Evolutionary conservation across 2,888 invertebrate genomes (phyloP), one percentile per base, ranked within the genome.

Genomic region (Callyntrura sp.): DNA sequence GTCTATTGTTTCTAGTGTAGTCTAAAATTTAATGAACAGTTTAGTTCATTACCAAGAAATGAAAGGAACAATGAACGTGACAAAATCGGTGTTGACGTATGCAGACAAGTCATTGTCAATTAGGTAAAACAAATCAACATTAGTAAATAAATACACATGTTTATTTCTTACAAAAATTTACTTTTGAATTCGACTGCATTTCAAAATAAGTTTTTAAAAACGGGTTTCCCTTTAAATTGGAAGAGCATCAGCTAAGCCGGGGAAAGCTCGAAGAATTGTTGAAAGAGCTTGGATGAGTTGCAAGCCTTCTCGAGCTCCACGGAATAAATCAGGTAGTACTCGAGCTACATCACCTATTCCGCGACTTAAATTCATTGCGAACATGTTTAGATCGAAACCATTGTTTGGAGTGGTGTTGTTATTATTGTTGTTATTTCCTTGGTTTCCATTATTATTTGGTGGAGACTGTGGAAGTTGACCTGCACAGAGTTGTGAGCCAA

Each of bases 301-400:
- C 20, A 92, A 84, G 25, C 91, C 93, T 85, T 93, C 93, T 79
- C 92, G 83, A 0, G 93, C 93, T n/a, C 93, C 93, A 60, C 90
- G 91, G 78, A 93, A 93, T 9, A 93, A 78, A 70, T 93, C 93
- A 0, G 93, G 93, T 90, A 93, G 91, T n/a, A 93, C 90, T 23
- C 91, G 90, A 14, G 92, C 84, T 1, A 93, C 90, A 57, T 93
- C 93, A 0, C 92, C 92, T 12, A 93, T 90, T 6, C 85, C 81
- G 81, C 91, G 78, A 35, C 90, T 70, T 14, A 93, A 79, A 48
- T 91, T 91, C 11, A 25, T 84, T 5, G 91, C 88, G 23, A 90
- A 86, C 57, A 83, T 86, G 11, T 68, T 60, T 45, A 90, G 45
- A 43, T 90, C 87, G 55, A 92, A 86, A 4, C 73, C 65, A 17